phyloP scores from a whole-genome alignment of 1,140 invertebrate species.

The Lethrus apterus region DNA sequence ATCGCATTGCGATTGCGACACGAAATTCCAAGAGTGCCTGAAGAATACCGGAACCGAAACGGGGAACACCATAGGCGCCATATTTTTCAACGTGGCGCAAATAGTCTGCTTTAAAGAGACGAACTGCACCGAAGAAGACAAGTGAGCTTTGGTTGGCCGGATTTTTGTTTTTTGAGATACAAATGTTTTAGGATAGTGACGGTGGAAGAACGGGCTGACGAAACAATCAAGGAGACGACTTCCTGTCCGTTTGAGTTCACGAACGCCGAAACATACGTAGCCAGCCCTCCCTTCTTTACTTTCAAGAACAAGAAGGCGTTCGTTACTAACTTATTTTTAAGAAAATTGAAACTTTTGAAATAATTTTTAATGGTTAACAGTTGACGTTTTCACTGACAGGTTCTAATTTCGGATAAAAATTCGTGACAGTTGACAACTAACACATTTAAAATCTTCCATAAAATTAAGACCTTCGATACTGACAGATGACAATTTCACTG shows the following conservation, averaged over 20 bases:
- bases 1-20: slow-evolving; percentile 67
- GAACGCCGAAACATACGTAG: background rate
- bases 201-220: background rate
- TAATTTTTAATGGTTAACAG: no score
- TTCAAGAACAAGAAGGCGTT: background rate
- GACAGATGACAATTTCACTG: no score
- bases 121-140: slow-evolving; percentile 18
- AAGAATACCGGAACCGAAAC: slow-evolving; percentile 58
- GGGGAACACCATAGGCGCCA: slow-evolving; percentile 58
- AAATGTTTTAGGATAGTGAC: background rate
- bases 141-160: background rate
- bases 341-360: no score
- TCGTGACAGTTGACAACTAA: no score
- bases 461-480: no score
- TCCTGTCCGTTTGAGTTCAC: background rate
- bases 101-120: slow-evolving; percentile 60
- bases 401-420: no score
- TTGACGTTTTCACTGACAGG: no score
- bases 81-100: slow-evolving; percentile 64
- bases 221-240: no score
- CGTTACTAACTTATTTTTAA: background rate
- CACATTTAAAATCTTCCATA: no score
- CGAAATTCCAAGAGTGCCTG: slow-evolving; percentile 57
- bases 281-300: background rate
- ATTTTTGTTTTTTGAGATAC: background rate